Evolutionary conservation across 2,113 vertebrate species (phyloP).

Genomic region (Heloderma charlesbogerti): DNA sequence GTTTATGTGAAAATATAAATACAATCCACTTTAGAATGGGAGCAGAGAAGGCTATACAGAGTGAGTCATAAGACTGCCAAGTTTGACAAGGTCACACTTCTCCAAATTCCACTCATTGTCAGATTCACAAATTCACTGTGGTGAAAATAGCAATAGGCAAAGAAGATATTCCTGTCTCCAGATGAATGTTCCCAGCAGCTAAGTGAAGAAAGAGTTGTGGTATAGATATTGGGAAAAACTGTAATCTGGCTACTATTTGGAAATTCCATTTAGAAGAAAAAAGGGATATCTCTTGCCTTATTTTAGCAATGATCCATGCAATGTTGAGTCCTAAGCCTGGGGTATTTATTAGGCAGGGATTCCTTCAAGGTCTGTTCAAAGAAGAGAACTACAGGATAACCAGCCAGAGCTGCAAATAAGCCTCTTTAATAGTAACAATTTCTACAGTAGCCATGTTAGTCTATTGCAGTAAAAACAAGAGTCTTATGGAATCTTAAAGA

Average conservation of each 20-base stretch:
- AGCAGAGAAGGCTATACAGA: background rate
- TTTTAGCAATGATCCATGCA: background rate
- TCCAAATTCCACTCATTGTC: conserved; percentile 22
- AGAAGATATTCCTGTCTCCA: background rate
- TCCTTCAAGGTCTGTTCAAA: background rate
- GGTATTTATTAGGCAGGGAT: background rate
- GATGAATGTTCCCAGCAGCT: background rate
- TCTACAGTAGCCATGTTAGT: no score
- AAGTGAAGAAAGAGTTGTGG: background rate
- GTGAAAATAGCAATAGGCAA: conserved; percentile 6
- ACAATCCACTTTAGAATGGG: background rate
- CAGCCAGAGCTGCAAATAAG: background rate
- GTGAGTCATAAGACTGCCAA: background rate
- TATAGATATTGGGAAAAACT: background rate
- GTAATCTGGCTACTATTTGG: background rate
- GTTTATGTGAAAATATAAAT: conserved; percentile 6
- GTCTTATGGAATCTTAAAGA: no score
- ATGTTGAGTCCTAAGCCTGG: background rate
- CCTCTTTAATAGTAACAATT: background rate
- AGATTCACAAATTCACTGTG: background rate
- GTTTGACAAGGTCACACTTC: conserved; percentile 18
- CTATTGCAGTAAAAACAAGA: no score
- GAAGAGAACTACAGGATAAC: background rate
- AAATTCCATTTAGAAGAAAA: background rate
- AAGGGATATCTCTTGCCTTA: background rate